Base-by-base conservation (phyloP, 2,797 vertebrate species). In the Gorsachius magnificus region DNA sequence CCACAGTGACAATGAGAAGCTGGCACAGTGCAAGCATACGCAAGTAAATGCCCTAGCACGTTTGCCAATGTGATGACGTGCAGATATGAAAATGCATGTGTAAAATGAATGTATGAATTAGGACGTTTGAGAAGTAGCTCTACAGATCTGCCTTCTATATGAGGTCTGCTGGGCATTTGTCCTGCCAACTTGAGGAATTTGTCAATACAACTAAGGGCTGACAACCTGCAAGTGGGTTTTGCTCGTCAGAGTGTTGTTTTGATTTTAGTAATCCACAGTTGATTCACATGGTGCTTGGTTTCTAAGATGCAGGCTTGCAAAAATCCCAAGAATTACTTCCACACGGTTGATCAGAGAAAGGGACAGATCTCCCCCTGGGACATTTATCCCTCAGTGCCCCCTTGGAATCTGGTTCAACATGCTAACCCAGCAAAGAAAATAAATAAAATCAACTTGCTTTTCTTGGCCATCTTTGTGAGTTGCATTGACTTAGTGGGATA, bases 241-340 rank as follows among this genome's bases (percentile, higher is more conserved):
- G 4, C 54, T 46, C 1, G 0, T 50, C 60, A 92, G 53, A 77
- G 83, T 1, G 3, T 41, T 93, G 80, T 20, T 95, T 80, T 94
- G 64, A 89, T 91, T 92, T 91, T 54, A 85, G 43, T 74, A 92
- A 93, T 80, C 41, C 57, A 74, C 45, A 50, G n/a, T 0, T 64
- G 57, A 85, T 85, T 89, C 56, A 29, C 53, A 18, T 25, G 50
- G 20, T 53, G n/a, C 35, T 85, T 63, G 5, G 24, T 71, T 93
- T 85, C 84, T 85, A 68, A 91, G 68, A 84, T 16, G 33, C 51
- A 78, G 71, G n/a, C 71, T 92, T 89, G 71, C 41, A 91, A 83
- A 93, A 93, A 77, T 89, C 75, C 87, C 58, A 64, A 64, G 46
- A 92, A 94, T 87, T 90, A 84, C 58, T 90, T 96, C 83, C 38